Evolutionary conservation across 2,113 vertebrate species (phyloP), one percentile per base, ranked within the genome.

Genomic region (Poicephalus gulielmi): DNA sequence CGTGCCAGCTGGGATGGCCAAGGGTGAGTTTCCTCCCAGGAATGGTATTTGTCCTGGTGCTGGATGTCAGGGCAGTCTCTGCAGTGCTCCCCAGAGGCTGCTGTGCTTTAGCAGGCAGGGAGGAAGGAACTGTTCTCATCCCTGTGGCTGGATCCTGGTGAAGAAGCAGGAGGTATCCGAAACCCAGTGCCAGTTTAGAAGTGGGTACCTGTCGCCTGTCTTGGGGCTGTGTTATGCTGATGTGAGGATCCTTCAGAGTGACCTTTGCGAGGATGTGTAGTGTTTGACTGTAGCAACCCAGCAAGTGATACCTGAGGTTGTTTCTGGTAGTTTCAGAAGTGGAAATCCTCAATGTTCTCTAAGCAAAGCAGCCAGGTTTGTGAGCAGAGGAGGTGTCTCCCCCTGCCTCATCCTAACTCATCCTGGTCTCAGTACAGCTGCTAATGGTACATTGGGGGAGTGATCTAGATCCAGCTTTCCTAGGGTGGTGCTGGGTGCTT

Each of bases 41-140:
- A 78, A 7, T 35, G 55, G 57, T 0, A 23, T 39, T 77, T 63
- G 24, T 20, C 41, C 3, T 27, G 22, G 55, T 23, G 35, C 16
- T 14, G 37, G 46, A 49, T 49, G 63, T 23, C 27, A 24, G 47
- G 30, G 15, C 39, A 17, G 24, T 39, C 11, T 23, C 5, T 1
- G 68, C 76, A 13, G 82, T 2, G 3, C 28, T 85, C 68, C 41
- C 3, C 0, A 5, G 39, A 39, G 33, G 23, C 66, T 60, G 70
- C 60, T 17, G 14, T 2, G 50, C 44, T 41, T 13, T 10, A 4
- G 0, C 2, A 4, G 41, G 18, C 55, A 22, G 31, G 0, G 44
- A 83, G 82, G 41, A 43, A 50, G 71, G 71, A 78, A 1, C 44
- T n/a, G 85, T 57, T 84, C 16, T 18, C 68, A 16, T 33, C 6